These are phyloP conservation scores for Acanthurus tractus DNA, from an alignment of 2,797 vertebrate species.

Conservation along the genomic window DNA sequence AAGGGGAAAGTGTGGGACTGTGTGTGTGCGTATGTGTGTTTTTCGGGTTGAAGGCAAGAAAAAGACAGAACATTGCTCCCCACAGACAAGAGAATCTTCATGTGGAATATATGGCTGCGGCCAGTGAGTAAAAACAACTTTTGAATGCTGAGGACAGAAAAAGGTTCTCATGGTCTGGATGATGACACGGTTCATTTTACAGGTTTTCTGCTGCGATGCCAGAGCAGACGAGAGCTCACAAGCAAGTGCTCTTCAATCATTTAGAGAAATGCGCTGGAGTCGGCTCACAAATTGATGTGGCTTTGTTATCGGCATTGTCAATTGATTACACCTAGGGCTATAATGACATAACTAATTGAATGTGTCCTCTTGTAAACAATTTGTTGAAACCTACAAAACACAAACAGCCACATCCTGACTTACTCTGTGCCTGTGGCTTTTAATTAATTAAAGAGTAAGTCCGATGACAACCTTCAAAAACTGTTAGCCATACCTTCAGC, in stretches of 20 bases:
- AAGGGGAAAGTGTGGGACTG: slow-evolving; percentile 33
- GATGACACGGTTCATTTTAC: slow-evolving; percentile 9
- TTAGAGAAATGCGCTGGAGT: slow-evolving; percentile 77
- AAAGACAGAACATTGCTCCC: slow-evolving; percentile 26
- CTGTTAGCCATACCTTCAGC: slow-evolving; percentile 45
- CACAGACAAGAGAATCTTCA: slow-evolving; percentile 19
- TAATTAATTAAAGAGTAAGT: slow-evolving; percentile 74
- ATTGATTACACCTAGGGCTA: slow-evolving; percentile 82
- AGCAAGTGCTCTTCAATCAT: slow-evolving; percentile 74
- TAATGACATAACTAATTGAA: slow-evolving; percentile 87
- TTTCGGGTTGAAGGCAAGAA: background rate
- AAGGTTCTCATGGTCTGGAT: slow-evolving; percentile 5
- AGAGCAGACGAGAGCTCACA: slow-evolving; percentile 24
- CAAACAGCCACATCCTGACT: slow-evolving; percentile 48
- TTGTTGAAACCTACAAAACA: slow-evolving; percentile 79
- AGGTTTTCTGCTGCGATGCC: slow-evolving; percentile 20
- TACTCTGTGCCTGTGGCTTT: slow-evolving; percentile 53
- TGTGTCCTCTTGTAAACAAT: slow-evolving; percentile 83
- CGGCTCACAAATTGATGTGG: slow-evolving; percentile 77
- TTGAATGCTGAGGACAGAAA: slow-evolving; percentile 14
- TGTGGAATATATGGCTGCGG: slow-evolving; percentile 32
- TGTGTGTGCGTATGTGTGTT: too few species aligned
- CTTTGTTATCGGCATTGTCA: slow-evolving; percentile 83
- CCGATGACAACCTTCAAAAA: slow-evolving; percentile 77
- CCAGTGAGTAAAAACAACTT: slow-evolving; percentile 14